Evolutionary conservation across 1,140 invertebrate species (phyloP), one percentile per base, ranked within the genome.

Genomic region (Pemphigus obesinymphae): DNA sequence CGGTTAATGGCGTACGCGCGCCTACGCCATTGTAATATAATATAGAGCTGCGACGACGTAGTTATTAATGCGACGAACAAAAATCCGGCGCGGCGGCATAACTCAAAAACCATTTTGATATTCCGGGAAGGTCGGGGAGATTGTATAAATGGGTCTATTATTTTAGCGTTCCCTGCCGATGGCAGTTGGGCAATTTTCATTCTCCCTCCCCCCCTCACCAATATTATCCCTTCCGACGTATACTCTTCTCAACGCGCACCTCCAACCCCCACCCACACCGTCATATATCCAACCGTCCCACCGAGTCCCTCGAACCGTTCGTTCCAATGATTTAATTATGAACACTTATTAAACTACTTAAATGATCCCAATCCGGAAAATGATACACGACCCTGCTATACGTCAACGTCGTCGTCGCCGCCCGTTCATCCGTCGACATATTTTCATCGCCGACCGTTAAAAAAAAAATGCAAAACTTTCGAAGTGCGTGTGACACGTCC

Each of bases 321-420:
- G 53, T 78, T 61, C 26, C 75, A 43, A 78, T 43, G 75, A 78
- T 78, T 78, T 78, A 78, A 78, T 78, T 78, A 78, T 61, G 55
- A 61, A 78, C 55, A 78, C 75, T 78, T 78, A 78, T 78, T 78
- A 78, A 61, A 78, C 53, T 61, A 78, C 75, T 78, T 78, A 78
- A 78, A 58, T 43, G 20, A 78, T 37, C 75, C 55, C 37, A 55
- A 80, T 80, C 48, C n/a, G 29, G 73, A 23, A 63, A 80, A 80
- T 80, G 76, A 80, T 37, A 63, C 55, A 63, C 37, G 37, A 20
- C 37, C n/a, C 37, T 11, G 50, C 34, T 20, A 55, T 76, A 76
- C 73, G 43, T 78, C 75, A 78, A 55, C 37, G 31, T 48, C 66
- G 20, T 48, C 8, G 45, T 48, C 61, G 3, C n/a, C n/a, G 31